Conservation (phyloP, 2,797 vertebrate species). For the Petrocephalus schoutedeni region DNA sequence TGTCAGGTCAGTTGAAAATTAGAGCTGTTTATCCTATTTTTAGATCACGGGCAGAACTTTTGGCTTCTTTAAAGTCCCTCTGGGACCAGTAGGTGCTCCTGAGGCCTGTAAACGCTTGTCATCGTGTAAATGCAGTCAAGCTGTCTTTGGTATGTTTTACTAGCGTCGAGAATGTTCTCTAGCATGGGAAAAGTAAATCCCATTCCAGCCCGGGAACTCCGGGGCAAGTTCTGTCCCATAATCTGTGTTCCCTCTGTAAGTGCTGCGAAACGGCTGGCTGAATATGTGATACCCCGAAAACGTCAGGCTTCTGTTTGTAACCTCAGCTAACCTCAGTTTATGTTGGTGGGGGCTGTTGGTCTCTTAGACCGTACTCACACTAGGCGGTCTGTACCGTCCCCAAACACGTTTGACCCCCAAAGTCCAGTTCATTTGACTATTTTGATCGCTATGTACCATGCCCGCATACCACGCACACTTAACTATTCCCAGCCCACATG, state of each 20-base stretch:
- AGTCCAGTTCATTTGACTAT: background rate
- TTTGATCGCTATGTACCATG: background rate
- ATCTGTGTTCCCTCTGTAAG: background rate
- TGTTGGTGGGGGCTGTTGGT: background rate
- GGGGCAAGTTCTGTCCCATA: background rate
- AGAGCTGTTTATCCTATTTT: background rate
- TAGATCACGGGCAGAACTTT: background rate
- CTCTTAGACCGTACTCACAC: background rate
- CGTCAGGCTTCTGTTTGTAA: background rate
- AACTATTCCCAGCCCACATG: background rate
- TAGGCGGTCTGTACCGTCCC: background rate
- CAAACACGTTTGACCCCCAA: background rate
- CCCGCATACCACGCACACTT: background rate
- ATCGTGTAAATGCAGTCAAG: background rate
- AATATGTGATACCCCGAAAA: background rate
- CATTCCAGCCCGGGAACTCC: background rate
- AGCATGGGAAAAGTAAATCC: background rate
- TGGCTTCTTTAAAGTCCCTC: background rate
- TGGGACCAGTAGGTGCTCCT: background rate
- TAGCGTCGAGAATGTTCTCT: background rate
- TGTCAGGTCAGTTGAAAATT: conserved; percentile 17
- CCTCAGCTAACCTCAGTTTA: background rate
- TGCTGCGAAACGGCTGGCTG: background rate
- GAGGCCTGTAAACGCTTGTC: background rate
- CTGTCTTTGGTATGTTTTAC: background rate